These are phyloP conservation scores for Parazoanthus swiftii DNA, from an alignment of 92 coral and sea anemone species.

Conservation along the genomic window DNA sequence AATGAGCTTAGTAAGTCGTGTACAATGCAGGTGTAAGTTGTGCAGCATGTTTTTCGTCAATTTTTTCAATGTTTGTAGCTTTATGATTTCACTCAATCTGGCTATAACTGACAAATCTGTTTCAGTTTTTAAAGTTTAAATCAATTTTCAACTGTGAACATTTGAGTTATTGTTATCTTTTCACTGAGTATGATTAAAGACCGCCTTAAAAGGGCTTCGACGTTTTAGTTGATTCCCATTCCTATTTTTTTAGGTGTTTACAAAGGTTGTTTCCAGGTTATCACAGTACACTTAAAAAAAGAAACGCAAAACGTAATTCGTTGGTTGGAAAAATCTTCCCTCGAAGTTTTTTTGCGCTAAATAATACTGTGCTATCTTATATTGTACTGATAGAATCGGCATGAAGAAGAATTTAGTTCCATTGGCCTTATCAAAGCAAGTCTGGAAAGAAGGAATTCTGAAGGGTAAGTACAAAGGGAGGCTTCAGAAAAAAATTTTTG, in stretches of 20 bases:
- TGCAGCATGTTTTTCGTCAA: background rate
- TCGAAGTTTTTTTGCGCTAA: background rate
- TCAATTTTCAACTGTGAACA: too few relatives aligned
- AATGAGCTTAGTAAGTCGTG: background rate
- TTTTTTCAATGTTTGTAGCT: background rate
- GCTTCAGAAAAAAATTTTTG: background rate
- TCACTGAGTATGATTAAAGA: too few relatives aligned
- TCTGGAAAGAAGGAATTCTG: constrained; percentile 53
- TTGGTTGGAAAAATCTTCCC: background rate
- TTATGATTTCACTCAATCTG: background rate
- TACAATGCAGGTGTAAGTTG: too few relatives aligned
- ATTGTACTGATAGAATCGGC: background rate
- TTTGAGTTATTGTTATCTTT: too few relatives aligned
- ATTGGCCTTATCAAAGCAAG: constrained; percentile 72
- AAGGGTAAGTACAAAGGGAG: constrained; percentile 53
- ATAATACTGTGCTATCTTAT: background rate
- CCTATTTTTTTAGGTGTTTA: too few relatives aligned
- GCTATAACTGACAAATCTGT: background rate
- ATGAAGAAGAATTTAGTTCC: constrained; percentile 43
- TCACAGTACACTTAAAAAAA: too few relatives aligned
- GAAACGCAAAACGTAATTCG: background rate
- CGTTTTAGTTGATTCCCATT: too few relatives aligned
- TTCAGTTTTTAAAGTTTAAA: too few relatives aligned
- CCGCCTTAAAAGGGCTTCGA: too few relatives aligned
- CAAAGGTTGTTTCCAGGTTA: too few relatives aligned